phyloP scores from a whole-genome alignment of 2,888 invertebrate species.

The Fissipunctia ypsillon region DNA sequence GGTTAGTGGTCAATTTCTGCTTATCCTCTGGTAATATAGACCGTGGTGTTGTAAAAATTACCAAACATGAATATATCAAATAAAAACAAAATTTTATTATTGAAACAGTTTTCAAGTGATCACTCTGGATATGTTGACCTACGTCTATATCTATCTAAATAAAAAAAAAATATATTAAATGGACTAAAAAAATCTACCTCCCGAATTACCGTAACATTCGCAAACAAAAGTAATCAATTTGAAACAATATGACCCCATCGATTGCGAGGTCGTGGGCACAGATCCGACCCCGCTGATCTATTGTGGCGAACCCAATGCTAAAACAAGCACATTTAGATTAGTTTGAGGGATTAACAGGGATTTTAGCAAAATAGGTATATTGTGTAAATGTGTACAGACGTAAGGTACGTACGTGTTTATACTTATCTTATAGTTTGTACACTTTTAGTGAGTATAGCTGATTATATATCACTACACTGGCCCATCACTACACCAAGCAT shows the following conservation, averaged over 20 bases:
- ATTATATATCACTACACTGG: too few species aligned
- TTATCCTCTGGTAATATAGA: too few species aligned
- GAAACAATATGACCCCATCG: slow-evolving; percentile 38
- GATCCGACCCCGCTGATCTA: slow-evolving; percentile 54
- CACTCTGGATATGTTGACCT: neutral
- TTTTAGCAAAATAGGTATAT: slow-evolving; percentile 40
- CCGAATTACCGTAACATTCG: slow-evolving; percentile 2
- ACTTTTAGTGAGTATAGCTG: too few species aligned
- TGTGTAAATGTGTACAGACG: slow-evolving; percentile 28
- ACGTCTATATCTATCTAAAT: neutral
- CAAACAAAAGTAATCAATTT: slow-evolving; percentile 48
- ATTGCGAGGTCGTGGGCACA: slow-evolving; percentile 42
- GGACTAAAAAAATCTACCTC: neutral
- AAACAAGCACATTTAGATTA: slow-evolving; percentile 61
- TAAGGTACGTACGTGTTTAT: neutral
- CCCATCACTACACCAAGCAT: too few species aligned
- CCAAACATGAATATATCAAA: too few species aligned
- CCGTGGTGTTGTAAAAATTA: too few species aligned
- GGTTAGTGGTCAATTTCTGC: too few species aligned
- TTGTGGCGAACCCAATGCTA: slow-evolving; percentile 56
- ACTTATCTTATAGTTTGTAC: slow-evolving; percentile 4
- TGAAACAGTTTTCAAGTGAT: neutral
- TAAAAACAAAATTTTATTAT: too few species aligned
- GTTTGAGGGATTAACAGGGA: slow-evolving; percentile 50
- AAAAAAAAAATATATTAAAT: neutral